Evolutionary conservation across 2,797 vertebrate species (phyloP).

Genomic region (Typhlichthys subterraneus): DNA sequence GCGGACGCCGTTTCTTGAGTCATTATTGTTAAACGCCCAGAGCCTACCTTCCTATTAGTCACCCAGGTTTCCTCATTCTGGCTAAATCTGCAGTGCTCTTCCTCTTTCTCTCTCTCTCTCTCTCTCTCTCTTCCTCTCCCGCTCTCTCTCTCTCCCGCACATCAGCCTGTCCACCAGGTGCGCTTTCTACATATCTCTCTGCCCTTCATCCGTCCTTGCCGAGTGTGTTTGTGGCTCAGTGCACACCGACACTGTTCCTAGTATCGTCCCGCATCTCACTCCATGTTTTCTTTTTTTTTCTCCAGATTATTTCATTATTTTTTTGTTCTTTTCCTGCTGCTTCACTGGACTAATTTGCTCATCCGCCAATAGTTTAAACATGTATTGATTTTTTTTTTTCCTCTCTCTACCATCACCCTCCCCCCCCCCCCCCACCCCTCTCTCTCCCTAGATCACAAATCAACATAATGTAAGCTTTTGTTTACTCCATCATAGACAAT

Average conservation of each 20-base stretch:
- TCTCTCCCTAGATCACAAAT: no score
- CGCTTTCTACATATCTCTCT: slow-evolving; percentile 43
- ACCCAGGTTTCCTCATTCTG: slow-evolving; percentile 14
- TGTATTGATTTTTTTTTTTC: slow-evolving; percentile 38
- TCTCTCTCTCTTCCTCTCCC: neutral
- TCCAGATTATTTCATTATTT: slow-evolving; percentile 27
- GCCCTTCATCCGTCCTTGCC: slow-evolving; percentile 58
- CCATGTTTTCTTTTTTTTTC: slow-evolving; percentile 32
- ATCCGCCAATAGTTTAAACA: slow-evolving; percentile 48
- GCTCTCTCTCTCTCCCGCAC: neutral
- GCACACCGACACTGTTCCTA: slow-evolving; percentile 52
- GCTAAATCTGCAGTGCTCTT: slow-evolving; percentile 18
- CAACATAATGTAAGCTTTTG: no score
- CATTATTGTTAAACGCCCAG: neutral
- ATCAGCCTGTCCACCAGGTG: no score
- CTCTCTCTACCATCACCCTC: no score
- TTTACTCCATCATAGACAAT: no score
- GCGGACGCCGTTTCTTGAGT: slow-evolving; percentile 13
- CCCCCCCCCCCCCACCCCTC: no score
- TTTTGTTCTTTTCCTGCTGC: slow-evolving; percentile 35
- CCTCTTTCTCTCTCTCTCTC: slow-evolving; percentile 16
- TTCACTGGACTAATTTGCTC: slow-evolving; percentile 51
- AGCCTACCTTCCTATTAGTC: slow-evolving; percentile 25
- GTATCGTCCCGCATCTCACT: slow-evolving; percentile 32
- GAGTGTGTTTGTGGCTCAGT: slow-evolving; percentile 67